Evolutionary conservation across 2,113 vertebrate genomes (phyloP).

Genomic region (Calyptomena viridis): DNA sequence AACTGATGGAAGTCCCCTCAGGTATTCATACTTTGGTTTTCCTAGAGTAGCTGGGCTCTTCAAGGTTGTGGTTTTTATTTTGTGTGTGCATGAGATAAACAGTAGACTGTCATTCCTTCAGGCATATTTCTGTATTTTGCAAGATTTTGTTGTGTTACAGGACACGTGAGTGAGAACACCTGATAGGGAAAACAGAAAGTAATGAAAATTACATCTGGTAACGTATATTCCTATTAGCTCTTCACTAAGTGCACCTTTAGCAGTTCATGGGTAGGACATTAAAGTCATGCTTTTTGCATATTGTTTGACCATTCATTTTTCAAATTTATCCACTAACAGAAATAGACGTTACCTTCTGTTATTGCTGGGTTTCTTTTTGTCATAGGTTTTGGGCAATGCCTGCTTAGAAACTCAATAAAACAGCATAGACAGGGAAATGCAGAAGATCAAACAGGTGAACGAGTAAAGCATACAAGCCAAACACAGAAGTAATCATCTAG

Average conservation of each 20-base stretch:
- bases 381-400: background rate
- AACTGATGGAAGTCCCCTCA: background rate
- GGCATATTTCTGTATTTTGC: background rate
- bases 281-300: background rate
- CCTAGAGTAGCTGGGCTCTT: background rate
- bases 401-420: background rate
- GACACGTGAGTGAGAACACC: background rate
- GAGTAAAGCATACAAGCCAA: background rate
- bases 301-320: background rate
- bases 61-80: background rate
- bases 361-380: background rate
- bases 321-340: background rate
- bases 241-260: background rate
- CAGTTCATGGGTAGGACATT: background rate
- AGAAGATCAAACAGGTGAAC: background rate
- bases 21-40: background rate
- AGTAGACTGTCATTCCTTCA: background rate
- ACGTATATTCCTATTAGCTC: background rate
- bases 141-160: background rate
- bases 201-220: background rate
- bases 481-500: background rate
- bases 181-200: background rate
- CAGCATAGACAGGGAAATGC: background rate
- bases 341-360: background rate
- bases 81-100: background rate